Evolutionary conservation across 2,888 invertebrate species (phyloP).

Genomic region (Patella ulyssiponensis): DNA sequence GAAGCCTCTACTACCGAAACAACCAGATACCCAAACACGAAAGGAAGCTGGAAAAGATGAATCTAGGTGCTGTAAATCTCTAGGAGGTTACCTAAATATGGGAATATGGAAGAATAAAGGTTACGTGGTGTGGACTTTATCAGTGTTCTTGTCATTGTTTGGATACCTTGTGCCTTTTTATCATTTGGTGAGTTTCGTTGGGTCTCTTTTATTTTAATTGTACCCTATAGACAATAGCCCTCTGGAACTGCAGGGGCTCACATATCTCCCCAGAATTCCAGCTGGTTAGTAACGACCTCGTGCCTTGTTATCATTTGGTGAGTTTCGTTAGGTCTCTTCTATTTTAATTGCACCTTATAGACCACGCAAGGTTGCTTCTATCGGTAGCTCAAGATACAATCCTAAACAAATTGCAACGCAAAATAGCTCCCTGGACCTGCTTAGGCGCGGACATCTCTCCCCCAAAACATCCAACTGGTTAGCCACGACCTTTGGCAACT

Average conservation of each 20-base stretch:
- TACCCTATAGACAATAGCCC: too few species aligned
- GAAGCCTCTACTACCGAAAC: conserved; percentile 28
- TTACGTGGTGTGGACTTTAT: conserved; percentile 88
- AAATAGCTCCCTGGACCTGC: too few species aligned
- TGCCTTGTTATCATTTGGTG: conserved; percentile 92
- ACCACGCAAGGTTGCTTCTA: too few species aligned
- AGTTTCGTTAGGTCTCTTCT: too few species aligned
- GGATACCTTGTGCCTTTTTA: conserved; percentile 92
- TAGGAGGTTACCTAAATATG: conserved; percentile 73
- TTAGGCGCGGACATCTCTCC: background rate
- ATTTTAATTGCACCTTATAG: background rate
- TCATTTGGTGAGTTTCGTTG: conserved; percentile 79
- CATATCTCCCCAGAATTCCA: background rate
- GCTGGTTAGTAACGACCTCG: conserved; percentile 62
- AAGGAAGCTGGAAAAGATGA: conserved; percentile 36
- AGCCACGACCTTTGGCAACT: too few species aligned
- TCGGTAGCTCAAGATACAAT: too few species aligned
- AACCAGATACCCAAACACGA: background rate
- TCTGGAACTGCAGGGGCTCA: too few species aligned
- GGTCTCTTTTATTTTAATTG: background rate
- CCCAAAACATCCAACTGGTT: too few species aligned
- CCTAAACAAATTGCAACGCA: too few species aligned
- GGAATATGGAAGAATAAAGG: conserved; percentile 86
- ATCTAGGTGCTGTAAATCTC: conserved; percentile 54
- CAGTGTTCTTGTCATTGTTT: conserved; percentile 87